phyloP scores from a whole-genome alignment of 2,113 vertebrate genomes.

The Antigone vipio region DNA sequence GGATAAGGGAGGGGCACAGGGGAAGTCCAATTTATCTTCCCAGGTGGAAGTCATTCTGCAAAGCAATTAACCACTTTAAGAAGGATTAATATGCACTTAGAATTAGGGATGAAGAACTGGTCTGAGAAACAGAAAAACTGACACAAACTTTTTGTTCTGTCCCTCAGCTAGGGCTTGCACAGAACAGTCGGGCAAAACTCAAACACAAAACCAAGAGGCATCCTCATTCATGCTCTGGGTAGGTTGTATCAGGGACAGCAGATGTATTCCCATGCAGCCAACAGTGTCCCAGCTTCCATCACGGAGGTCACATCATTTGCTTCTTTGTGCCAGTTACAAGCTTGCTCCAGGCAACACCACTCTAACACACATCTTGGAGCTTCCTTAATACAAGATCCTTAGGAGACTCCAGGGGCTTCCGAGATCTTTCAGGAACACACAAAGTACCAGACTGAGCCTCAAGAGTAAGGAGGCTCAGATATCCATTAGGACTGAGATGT shows the following conservation, averaged over 20 bases:
- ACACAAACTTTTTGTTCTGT: neutral
- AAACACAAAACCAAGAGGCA: neutral
- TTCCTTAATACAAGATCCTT: neutral
- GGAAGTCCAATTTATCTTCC: neutral
- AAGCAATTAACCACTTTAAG: conserved; percentile 5
- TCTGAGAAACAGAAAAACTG: neutral
- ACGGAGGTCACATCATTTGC: neutral
- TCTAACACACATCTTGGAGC: neutral
- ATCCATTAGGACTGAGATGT: neutral
- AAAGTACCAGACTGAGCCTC: neutral
- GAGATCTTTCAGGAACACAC: neutral
- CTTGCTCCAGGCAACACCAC: accelerated
- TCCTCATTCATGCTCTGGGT: neutral
- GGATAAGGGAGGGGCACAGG: too few species aligned
- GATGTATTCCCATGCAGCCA: neutral
- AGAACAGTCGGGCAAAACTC: neutral
- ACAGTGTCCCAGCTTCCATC: neutral
- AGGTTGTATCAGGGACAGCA: neutral
- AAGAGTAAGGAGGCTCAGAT: neutral
- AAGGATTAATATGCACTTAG: neutral
- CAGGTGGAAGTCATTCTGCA: neutral
- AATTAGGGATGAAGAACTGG: neutral
- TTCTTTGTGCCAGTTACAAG: too few species aligned
- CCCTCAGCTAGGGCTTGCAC: neutral
- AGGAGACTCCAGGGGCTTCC: neutral